Conservation (phyloP, 2,797 vertebrate species). For the Chrysolophus pictus region DNA sequence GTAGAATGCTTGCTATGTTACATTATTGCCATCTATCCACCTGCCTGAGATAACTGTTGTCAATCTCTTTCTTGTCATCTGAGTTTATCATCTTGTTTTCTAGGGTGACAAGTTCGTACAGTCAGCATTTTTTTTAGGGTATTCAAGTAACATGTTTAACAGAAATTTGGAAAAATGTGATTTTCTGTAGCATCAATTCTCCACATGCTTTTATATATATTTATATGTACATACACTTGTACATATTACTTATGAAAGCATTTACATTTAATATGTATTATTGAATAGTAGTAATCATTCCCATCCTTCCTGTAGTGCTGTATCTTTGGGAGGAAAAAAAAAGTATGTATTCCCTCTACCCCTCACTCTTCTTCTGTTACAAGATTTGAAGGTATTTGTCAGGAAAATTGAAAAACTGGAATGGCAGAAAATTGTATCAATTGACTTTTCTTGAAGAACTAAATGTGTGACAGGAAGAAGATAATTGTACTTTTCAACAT, state of each 20-base stretch:
- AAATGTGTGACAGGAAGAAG: neutral
- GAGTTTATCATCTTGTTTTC: neutral
- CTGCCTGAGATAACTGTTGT: neutral
- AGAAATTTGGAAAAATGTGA: neutral
- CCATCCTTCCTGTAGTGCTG: rapidly evolving
- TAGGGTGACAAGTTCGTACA: neutral
- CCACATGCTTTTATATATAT: neutral
- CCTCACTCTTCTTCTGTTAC: neutral
- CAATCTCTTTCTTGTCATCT: neutral
- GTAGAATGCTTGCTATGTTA: neutral
- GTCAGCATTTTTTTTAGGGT: neutral
- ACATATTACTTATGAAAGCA: neutral
- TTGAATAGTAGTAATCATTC: neutral
- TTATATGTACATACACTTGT: neutral
- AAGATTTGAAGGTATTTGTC: slow-evolving; percentile 2
- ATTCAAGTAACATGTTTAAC: neutral
- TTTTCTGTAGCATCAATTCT: neutral
- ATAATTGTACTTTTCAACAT: neutral
- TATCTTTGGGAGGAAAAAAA: neutral
- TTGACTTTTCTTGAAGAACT: neutral
- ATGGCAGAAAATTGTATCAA: neutral
- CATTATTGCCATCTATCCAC: neutral
- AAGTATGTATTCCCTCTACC: neutral
- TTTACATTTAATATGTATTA: neutral
- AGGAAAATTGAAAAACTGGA: neutral